Percentiles rank a stretch among this genome's conserved stretches.
phyloP scores from a whole-genome alignment of 2,113 vertebrate genomes.

The Prionailurus bengalensis region DNA sequence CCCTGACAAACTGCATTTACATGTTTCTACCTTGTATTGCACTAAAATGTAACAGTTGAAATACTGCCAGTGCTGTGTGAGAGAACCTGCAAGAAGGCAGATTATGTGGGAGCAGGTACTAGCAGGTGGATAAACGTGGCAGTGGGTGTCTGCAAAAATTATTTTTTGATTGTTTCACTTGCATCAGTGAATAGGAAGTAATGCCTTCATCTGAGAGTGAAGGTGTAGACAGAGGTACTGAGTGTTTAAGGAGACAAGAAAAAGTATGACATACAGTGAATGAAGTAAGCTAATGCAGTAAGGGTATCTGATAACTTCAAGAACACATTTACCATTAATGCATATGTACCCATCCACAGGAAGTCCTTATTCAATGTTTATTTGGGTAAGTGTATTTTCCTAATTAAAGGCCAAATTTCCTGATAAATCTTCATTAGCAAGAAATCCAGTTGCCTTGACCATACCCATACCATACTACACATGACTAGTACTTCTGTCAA shows the following conservation, averaged over 20 bases:
- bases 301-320: not conserved
- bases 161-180: not conserved
- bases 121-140: not conserved
- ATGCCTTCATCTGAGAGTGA: not conserved
- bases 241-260: not conserved
- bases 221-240: not conserved
- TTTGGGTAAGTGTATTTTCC: not conserved
- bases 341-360: not conserved
- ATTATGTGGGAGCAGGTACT: not conserved
- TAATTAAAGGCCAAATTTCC: not conserved
- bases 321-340: not conserved
- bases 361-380: not conserved
- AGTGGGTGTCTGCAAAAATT: not conserved
- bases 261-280: not conserved
- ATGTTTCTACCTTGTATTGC: not conserved
- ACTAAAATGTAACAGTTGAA: not conserved
- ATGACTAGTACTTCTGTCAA: not conserved
- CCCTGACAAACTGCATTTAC: not conserved
- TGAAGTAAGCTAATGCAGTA: not conserved
- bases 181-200: not conserved
- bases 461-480: not conserved
- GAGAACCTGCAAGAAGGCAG: not conserved
- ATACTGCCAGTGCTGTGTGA: not conserved
- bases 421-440: slow-evolving; percentile 26
- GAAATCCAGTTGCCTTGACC: slow-evolving; percentile 1